These are phyloP conservation scores for Geotrupes spiniger DNA, from an alignment of 2,888 invertebrate species.

Conservation along the genomic window DNA sequence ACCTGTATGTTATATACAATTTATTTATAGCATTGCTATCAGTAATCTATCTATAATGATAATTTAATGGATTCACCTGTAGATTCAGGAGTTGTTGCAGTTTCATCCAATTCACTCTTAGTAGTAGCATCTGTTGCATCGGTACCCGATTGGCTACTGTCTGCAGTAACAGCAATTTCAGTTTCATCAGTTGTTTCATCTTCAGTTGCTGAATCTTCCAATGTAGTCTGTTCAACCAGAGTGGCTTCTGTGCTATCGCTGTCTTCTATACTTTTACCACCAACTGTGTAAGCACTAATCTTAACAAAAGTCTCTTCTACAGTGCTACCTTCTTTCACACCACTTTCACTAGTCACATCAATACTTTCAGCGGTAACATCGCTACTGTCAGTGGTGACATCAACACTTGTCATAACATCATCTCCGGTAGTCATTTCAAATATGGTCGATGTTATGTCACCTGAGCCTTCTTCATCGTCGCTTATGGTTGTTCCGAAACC, in stretches of 20 bases:
- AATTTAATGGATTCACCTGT: neutral
- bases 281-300: conserved; percentile 3
- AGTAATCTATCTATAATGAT: neutral
- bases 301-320: conserved; percentile 7
- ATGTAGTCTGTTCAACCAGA: conserved; percentile 1
- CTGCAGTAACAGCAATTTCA: no score
- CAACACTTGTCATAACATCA: no score
- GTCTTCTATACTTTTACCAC: neutral
- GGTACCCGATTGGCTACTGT: no score
- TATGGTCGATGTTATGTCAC: conserved; percentile 9
- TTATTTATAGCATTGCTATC: no score
- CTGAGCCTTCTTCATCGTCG: conserved; percentile 30
- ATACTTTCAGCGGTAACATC: neutral
- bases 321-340: conserved; percentile 4
- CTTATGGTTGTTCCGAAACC: conserved; percentile 24
- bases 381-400: neutral
- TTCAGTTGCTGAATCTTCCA: neutral
- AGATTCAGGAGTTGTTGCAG: neutral
- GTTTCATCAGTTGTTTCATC: conserved; percentile 8
- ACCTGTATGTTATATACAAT: no score
- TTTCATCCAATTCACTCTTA: neutral
- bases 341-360: conserved; percentile 17
- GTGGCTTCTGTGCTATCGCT: neutral
- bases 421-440: no score
- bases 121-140: neutral